Evolutionary conservation across 2,113 vertebrate species (phyloP).

Genomic region (Cyanoramphus novaezelandiae): DNA sequence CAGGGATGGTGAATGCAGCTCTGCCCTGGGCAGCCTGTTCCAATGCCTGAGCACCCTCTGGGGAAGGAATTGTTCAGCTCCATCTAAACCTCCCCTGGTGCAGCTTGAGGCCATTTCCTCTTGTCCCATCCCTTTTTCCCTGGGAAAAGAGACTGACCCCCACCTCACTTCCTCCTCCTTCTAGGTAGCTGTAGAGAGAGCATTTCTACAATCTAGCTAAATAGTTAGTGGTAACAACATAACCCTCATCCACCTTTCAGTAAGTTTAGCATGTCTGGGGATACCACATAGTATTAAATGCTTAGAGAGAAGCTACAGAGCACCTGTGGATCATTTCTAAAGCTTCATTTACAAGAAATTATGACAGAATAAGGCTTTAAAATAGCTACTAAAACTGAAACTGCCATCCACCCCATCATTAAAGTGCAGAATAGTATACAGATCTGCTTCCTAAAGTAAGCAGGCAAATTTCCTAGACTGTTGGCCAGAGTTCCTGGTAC

Average conservation of each 20-base stretch:
- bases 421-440: neutral
- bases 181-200: neutral
- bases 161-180: neutral
- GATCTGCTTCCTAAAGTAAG: neutral
- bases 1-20: accelerated
- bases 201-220: neutral
- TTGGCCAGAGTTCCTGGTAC: neutral
- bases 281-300: neutral
- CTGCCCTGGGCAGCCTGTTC: neutral
- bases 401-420: neutral
- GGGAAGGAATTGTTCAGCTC: neutral
- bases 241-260: neutral
- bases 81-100: neutral
- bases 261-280: neutral
- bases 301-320: neutral
- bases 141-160: neutral
- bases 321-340: neutral
- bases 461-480: neutral
- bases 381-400: neutral
- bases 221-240: neutral
- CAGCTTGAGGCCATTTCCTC: neutral
- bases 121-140: neutral
- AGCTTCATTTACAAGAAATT: neutral
- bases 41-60: neutral
- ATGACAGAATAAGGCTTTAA: neutral